phyloP scores from a whole-genome alignment of 2,797 vertebrate genomes.

The Enteromius paludinosus region DNA sequence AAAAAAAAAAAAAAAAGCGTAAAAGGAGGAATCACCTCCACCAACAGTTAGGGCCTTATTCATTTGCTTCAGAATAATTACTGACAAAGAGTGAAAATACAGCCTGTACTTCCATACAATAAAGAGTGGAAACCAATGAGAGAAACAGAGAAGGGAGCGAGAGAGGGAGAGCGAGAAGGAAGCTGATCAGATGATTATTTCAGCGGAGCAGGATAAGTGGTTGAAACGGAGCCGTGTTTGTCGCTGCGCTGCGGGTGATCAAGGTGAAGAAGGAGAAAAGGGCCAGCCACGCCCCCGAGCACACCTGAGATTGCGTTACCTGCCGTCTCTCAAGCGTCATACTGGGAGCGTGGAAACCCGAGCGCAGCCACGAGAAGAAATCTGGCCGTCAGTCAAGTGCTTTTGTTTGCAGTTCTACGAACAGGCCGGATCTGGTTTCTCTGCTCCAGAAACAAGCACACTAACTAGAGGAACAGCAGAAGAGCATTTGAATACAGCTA shows the following conservation, averaged over 20 bases:
- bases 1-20: not conserved
- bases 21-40: not conserved
- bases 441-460: conserved; percentile 75
- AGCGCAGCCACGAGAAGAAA: conserved; percentile 84
- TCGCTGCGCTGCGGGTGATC: conserved; percentile 81
- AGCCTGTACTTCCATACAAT: conserved; percentile 12
- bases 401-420: conserved; percentile 84
- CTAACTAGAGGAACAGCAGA: conserved; percentile 69
- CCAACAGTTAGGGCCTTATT: conserved; percentile 2
- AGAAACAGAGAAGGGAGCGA: conserved; percentile 26
- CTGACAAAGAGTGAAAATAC: conserved; percentile 24
- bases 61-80: not conserved
- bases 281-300: conserved; percentile 59
- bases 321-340: conserved; percentile 85
- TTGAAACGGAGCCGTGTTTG: conserved; percentile 82
- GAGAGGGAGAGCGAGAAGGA: conserved; percentile 46
- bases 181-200: conserved; percentile 82
- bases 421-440: conserved; percentile 77
- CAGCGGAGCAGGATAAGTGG: conserved; percentile 76
- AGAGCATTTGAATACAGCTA: conserved; percentile 56
- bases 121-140: conserved; percentile 25
- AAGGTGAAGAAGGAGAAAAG: conserved; percentile 70
- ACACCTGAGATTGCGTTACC: conserved; percentile 66
- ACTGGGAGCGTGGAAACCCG: conserved; percentile 87
- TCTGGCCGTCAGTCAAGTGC: conserved; percentile 87